Percentiles rank a stretch among this genome's conserved stretches.
Conservation (phyloP, 2,797 vertebrate species). For the Furcifer pardalis region DNA sequence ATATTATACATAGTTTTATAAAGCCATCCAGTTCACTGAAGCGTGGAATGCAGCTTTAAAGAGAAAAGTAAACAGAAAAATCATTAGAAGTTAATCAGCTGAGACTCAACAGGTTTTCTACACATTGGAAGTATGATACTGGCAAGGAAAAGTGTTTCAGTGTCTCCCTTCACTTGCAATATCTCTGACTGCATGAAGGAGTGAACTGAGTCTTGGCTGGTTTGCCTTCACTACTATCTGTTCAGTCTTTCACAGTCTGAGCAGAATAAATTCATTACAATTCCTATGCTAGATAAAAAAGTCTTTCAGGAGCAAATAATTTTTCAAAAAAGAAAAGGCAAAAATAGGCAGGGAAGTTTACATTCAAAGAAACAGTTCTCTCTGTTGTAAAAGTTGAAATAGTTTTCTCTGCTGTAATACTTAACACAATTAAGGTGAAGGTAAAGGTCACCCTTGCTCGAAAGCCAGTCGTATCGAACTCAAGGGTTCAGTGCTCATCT, state of each 20-base stretch:
- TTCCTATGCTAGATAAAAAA: constrained; percentile 1
- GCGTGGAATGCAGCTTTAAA: too few species aligned
- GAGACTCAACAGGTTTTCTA: neutral
- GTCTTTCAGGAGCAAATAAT: neutral
- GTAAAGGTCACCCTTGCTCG: too few species aligned
- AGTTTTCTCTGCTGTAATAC: constrained; percentile 6
- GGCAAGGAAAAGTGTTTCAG: neutral
- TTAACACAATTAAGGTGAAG: constrained; percentile 20
- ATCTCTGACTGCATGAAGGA: neutral
- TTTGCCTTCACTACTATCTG: neutral
- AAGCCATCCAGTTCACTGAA: too few species aligned
- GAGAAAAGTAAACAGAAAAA: neutral
- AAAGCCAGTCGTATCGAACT: too few species aligned
- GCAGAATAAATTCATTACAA: neutral
- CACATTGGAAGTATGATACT: neutral
- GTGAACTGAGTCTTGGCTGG: neutral
- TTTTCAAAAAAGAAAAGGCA: constrained; percentile 20
- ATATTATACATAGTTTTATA: too few species aligned
- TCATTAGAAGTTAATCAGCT: neutral
- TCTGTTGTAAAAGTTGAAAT: neutral
- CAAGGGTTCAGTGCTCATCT: too few species aligned
- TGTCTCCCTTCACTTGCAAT: neutral
- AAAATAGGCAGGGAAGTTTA: constrained; percentile 42
- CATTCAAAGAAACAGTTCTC: constrained; percentile 39
- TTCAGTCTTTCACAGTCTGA: neutral